Conservation (phyloP, 1,140 invertebrate species). For the Potamilus streckersoni region DNA sequence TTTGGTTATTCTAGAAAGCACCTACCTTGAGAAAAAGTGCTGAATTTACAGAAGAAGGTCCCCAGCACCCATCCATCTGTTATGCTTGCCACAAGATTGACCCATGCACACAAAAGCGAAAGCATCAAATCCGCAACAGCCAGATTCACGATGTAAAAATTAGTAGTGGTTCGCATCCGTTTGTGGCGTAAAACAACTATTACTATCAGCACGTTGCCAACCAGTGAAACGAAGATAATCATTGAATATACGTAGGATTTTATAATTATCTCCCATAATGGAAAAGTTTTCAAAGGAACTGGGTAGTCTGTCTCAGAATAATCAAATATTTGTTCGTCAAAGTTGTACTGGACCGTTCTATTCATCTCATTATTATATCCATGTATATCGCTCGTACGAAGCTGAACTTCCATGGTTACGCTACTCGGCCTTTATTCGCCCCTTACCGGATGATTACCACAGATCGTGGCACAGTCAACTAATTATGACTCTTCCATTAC, state of each 20-base stretch:
- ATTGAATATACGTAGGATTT: conserved; percentile 58
- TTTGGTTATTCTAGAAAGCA: neutral
- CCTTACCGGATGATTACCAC: too few species aligned
- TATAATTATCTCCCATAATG: conserved; percentile 44
- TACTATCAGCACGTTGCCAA: conserved; percentile 48
- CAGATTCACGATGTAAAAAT: conserved; percentile 58
- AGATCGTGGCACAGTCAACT: too few species aligned
- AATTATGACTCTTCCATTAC: too few species aligned
- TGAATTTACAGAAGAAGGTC: conserved; percentile 68
- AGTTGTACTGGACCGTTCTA: too few species aligned
- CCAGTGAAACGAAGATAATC: conserved; percentile 44
- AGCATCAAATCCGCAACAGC: conserved; percentile 62
- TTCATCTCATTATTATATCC: too few species aligned
- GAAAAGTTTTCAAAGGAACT: neutral
- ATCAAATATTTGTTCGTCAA: too few species aligned
- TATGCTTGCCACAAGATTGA: conserved; percentile 63
- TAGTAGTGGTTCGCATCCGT: conserved; percentile 52
- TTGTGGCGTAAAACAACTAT: conserved; percentile 44
- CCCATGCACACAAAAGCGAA: conserved; percentile 69
- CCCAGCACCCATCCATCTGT: conserved; percentile 62
- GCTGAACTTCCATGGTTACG: too few species aligned
- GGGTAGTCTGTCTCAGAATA: too few species aligned
- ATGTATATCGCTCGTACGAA: too few species aligned
- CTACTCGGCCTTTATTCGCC: too few species aligned
- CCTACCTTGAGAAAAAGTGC: conserved; percentile 69